A percentile compares a stretch with the other conserved stretches of the same genome.
These are phyloP conservation scores for Caenorhabditis drosophilae DNA, from an alignment of 2,888 invertebrate genomes.

Conservation along the genomic window DNA sequence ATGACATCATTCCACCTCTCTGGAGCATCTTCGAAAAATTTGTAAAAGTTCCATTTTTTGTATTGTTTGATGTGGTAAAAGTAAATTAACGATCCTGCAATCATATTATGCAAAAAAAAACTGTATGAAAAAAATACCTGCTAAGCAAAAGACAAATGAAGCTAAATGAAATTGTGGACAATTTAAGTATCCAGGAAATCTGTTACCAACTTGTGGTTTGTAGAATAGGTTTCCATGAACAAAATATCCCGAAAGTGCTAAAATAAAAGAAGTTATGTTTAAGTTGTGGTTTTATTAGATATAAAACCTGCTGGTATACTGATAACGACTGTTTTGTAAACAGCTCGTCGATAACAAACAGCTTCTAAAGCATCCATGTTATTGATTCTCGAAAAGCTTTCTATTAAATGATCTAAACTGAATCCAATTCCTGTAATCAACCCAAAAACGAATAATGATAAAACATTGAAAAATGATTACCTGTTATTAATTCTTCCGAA, in stretches of 20 bases:
- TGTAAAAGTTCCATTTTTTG: conserved; percentile 1
- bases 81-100: not conserved
- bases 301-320: too few relatives aligned
- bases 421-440: not conserved
- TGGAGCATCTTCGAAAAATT: not conserved
- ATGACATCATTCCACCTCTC: too few relatives aligned
- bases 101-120: too few relatives aligned
- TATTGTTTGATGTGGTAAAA: not conserved
- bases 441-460: not conserved
- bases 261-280: too few relatives aligned
- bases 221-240: not conserved
- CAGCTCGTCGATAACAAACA: not conserved
- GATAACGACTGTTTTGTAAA: too few relatives aligned
- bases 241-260: not conserved
- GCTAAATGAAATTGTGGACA: not conserved
- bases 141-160: not conserved
- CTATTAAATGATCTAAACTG: not conserved
- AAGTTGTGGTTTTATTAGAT: too few relatives aligned
- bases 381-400: not conserved
- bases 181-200: not conserved
- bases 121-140: not conserved
- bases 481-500: conserved; percentile 1
- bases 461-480: not conserved
- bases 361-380: not conserved
- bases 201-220: not conserved